These are phyloP conservation scores for Gibbula magus DNA, from an alignment of 2,888 invertebrate species.

Conservation along the genomic window DNA sequence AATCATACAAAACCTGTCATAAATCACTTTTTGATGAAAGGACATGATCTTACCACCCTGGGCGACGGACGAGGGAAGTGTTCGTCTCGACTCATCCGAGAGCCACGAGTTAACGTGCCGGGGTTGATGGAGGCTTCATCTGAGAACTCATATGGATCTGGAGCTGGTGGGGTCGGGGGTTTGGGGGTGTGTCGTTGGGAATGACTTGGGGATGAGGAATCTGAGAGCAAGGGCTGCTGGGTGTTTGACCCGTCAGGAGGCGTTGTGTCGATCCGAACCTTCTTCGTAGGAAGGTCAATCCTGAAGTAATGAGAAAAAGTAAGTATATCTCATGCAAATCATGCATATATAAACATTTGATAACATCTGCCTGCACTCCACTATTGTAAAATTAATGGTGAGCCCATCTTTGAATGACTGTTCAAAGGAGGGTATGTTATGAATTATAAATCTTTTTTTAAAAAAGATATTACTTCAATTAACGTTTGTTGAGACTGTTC, in stretches of 20 bases:
- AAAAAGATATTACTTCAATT: too few relatives aligned
- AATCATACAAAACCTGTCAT: too few relatives aligned
- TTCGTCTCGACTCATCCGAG: conserved; percentile 65
- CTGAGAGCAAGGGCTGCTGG: conserved; percentile 17
- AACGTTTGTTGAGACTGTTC: too few relatives aligned
- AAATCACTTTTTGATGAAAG: too few relatives aligned
- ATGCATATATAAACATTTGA: too few relatives aligned
- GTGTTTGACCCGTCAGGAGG: background rate
- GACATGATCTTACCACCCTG: conserved; percentile 44
- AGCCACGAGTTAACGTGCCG: conserved; percentile 53
- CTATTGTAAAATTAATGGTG: too few relatives aligned
- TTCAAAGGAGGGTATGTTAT: too few relatives aligned
- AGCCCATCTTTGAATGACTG: too few relatives aligned
- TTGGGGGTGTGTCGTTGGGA: conserved; percentile 47
- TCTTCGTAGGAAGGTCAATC: conserved; percentile 93
- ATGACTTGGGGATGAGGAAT: conserved; percentile 43
- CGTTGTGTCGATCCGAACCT: conserved; percentile 75
- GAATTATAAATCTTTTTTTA: too few relatives aligned
- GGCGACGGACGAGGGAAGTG: conserved; percentile 59
- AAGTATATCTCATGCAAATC: background rate
- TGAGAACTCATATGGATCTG: conserved; percentile 85
- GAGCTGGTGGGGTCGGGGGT: conserved; percentile 76
- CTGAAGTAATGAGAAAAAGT: conserved; percentile 72
- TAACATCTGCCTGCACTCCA: too few relatives aligned
- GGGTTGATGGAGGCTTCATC: conserved; percentile 77